Conservation (phyloP, 2,888 invertebrate species). For the Mythimna ferrago region DNA sequence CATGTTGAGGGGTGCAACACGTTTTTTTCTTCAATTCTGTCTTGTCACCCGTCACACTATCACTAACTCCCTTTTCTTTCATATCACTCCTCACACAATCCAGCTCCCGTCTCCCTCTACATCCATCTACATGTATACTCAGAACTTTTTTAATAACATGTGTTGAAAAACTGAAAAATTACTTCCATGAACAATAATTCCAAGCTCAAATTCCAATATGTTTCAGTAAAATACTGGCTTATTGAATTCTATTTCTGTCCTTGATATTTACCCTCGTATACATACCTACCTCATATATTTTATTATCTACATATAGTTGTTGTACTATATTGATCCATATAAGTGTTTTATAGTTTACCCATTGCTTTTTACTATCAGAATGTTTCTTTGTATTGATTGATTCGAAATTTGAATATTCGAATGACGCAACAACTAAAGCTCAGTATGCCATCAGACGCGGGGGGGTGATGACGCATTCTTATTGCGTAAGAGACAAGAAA, state of each 20-base stretch:
- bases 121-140: too few relatives aligned
- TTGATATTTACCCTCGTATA: slow-evolving; percentile 15
- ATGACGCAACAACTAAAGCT: slow-evolving; percentile 46
- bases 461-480: slow-evolving; percentile 43
- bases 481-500: slow-evolving; percentile 40
- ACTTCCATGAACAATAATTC: not conserved
- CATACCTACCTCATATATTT: not conserved
- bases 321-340: slow-evolving; percentile 19
- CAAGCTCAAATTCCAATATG: not conserved
- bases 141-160: too few relatives aligned
- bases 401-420: slow-evolving; percentile 48
- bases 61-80: too few relatives aligned
- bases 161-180: too few relatives aligned
- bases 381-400: slow-evolving; percentile 14
- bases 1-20: too few relatives aligned
- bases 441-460: slow-evolving; percentile 23
- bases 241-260: slow-evolving; percentile 19
- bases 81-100: too few relatives aligned
- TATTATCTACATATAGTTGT: not conserved
- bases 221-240: not conserved
- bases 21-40: too few relatives aligned
- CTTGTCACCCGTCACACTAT: too few relatives aligned
- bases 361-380: slow-evolving; percentile 24
- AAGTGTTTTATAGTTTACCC: slow-evolving; percentile 19
- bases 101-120: too few relatives aligned